Evolutionary conservation across 2,113 vertebrate species (phyloP), one percentile per base, ranked within the genome.

Genomic region (Nettapus auritus): DNA sequence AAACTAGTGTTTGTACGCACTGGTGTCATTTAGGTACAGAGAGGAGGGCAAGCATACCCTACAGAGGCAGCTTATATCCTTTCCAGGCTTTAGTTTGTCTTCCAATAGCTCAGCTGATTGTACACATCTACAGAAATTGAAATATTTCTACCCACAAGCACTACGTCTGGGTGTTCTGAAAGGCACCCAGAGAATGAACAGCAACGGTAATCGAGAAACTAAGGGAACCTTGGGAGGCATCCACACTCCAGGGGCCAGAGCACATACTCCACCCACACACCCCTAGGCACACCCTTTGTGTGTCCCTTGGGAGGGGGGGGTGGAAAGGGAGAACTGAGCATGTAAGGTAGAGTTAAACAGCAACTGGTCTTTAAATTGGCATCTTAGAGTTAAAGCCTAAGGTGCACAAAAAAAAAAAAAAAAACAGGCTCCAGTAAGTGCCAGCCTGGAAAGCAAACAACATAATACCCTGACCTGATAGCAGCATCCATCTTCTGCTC

Each of bases 231-330:
- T 33, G 21, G 20, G 19, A 28, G 8, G 33, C 11, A 14, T 79
- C 34, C 28, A 19, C 42, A 40, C 11, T 8, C 13, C 1, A 2
- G 62, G 33, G n/a, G 13, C 42, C 55, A 31, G n/a, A 85, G 33
- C 21, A 34, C 8, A 1, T 15, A 18, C 26, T 59, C 13, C 22
- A 38, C 16, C n/a, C 60, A 42, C 64, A 26, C 55, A 19, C 78
- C 38, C 25, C 42, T 6, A 5, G 26, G 31, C 8, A 0, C 8
- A 0, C 16, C 28, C 20, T 53, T 9, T n/a, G 33, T 14, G 9
- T 34, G 46, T 36, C 46, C 31, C 40, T 36, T 7, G 29, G 14
- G 28, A 25, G 36, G 20, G n/a, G 8, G 18, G 44, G 44, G 44
- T 48, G 46, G 46, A 71, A 16, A 36, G 11, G 13, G 36, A 76